phyloP scores from a whole-genome alignment of 2,888 invertebrate species.

The Ditula angustiorana region DNA sequence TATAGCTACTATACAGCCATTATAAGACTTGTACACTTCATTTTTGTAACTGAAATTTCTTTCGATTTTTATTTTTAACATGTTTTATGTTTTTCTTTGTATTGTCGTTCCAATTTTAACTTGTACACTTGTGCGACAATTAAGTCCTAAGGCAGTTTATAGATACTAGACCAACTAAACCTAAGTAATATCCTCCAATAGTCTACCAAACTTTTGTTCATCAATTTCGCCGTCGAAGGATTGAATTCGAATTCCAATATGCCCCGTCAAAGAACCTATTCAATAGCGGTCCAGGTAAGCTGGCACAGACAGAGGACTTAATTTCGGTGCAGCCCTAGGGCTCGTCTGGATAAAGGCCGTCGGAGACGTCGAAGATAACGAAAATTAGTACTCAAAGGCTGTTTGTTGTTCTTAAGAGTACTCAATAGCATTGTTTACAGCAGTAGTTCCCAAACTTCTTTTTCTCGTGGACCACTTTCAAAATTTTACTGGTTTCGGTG shows the following conservation, averaged over 20 bases:
- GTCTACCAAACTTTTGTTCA: not conserved
- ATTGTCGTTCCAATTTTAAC: no score
- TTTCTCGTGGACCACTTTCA: no score
- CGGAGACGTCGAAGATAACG: not conserved
- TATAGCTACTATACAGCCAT: no score
- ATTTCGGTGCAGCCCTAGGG: slow-evolving; percentile 46
- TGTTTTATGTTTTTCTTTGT: no score
- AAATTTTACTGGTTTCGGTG: no score
- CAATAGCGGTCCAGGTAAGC: slow-evolving; percentile 45
- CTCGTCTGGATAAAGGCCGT: slow-evolving; percentile 46
- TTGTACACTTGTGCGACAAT: no score
- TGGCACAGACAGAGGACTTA: slow-evolving; percentile 46
- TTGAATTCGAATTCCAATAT: slow-evolving; percentile 13
- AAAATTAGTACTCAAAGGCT: slow-evolving; percentile 12
- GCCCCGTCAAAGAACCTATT: slow-evolving; percentile 36
- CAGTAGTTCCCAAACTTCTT: no score
- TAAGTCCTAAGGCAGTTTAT: no score
- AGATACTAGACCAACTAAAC: no score
- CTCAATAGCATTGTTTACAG: not conserved
- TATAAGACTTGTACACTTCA: no score
- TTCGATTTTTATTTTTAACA: no score
- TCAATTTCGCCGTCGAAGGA: not conserved
- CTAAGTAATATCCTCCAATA: not conserved
- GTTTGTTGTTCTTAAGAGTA: not conserved
- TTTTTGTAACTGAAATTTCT: no score